A percentile compares a stretch with the other conserved stretches of the same genome.
Conservation (phyloP, 2,797 vertebrate genomes). For the Rhabdophis nuchalis region DNA sequence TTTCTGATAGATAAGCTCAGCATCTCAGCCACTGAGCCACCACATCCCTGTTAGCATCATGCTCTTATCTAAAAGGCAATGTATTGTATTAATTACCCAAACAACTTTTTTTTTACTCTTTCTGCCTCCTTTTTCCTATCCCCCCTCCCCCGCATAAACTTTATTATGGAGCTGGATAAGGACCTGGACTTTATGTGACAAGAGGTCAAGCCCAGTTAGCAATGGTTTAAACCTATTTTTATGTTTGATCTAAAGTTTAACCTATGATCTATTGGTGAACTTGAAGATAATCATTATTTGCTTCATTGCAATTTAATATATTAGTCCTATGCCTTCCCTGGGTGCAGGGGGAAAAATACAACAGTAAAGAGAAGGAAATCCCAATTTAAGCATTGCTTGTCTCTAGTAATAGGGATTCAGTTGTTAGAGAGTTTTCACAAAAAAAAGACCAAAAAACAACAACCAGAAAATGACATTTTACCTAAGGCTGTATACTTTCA, state of each 20-base stretch:
- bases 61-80: neutral
- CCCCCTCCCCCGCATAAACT: neutral
- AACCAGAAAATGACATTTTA: neutral
- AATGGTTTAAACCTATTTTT: neutral
- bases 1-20: no score
- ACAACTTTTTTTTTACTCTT: neutral
- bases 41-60: neutral
- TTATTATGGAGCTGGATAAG: neutral
- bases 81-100: neutral
- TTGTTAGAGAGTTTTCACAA: neutral
- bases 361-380: neutral
- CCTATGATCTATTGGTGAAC: neutral
- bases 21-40: no score
- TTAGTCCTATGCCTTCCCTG: neutral
- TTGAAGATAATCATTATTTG: neutral
- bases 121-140: neutral
- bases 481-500: neutral
- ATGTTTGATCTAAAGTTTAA: neutral
- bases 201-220: neutral
- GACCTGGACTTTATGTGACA: neutral
- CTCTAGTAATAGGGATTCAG: no score
- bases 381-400: neutral
- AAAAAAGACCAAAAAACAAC: no score
- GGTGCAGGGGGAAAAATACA: neutral
- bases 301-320: neutral